Evolutionary conservation across 2,888 invertebrate species (phyloP), one percentile per base, ranked within the genome.

Genomic region (Uropetala carovei): DNA sequence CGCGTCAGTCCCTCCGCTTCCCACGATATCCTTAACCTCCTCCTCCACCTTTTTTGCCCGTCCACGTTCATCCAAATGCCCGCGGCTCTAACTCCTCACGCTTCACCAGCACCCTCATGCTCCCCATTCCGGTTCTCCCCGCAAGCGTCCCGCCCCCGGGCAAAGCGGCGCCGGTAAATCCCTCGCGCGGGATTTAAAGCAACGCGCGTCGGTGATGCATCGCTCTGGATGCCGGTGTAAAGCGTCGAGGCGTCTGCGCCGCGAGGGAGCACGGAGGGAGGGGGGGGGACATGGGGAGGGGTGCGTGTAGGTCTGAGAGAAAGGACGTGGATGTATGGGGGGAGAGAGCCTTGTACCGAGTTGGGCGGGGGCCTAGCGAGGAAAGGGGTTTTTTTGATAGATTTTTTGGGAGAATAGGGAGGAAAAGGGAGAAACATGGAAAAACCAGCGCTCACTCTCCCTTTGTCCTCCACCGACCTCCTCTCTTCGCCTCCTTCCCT

Each of bases 181-280:
- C 89, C 89, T 64, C 64, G 89, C 89, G 89, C 43, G 89, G 64
- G 89, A 89, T 89, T 89, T 89, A 89, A 89, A 89, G 89, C 89
- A 60, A 60, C 86, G 86, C 60, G 64, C 89, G 30, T 27, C 64
- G 64, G 89, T 89, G 89, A 89, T 89, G 89, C 64, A 89, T 89
- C 30, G 89, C 64, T 64, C 64, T 64, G 68, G 89, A 64, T 43
- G 89, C 89, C 64, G 64, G 89, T 89, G 89, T 89, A 89, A 89
- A 89, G 89, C 89, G 89, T 89, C 89, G 64, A 89, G 89, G 89
- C 89, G 89, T 89, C 89, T 89, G 89, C 89, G 89, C 89, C 89
- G 89, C 43, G 64, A 43, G 89, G 86, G 86, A 59, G 16, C 9
- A 59, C 59, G 86, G 86, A 13, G 59, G 30, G 86, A 60, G 43